Conservation (phyloP, 2,113 vertebrate genomes). For the Laticauda colubrina region DNA sequence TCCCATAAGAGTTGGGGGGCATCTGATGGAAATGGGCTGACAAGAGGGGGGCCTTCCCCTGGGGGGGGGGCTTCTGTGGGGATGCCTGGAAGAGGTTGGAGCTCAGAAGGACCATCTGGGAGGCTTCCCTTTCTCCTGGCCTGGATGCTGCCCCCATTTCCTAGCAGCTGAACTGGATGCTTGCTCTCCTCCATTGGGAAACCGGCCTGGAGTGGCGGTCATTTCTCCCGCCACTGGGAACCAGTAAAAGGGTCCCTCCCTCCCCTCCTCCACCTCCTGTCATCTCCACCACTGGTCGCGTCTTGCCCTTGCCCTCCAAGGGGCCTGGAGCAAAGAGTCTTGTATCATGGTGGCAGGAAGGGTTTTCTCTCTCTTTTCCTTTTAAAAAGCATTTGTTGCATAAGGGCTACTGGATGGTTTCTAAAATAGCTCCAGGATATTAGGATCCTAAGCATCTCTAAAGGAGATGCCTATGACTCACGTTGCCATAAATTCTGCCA, state of each 20-base stretch:
- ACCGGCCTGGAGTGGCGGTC: not conserved
- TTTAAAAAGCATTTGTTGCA: conserved; percentile 15
- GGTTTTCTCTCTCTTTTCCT: not conserved
- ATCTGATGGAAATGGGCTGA: not conserved
- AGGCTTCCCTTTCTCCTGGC: not conserved
- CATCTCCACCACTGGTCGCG: not conserved
- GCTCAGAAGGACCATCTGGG: not conserved
- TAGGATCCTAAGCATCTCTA: conserved; percentile 51
- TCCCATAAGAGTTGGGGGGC: not conserved
- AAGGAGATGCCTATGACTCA: conserved; percentile 59
- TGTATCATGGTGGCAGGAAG: conserved; percentile 18
- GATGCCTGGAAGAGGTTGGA: not conserved
- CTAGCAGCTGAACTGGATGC: too few relatives aligned
- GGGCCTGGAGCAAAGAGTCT: conserved; percentile 15
- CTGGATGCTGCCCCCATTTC: not conserved
- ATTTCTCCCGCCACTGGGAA: not conserved
- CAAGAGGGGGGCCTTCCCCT: not conserved
- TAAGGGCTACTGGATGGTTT: conserved; percentile 26
- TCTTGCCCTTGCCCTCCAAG: not conserved
- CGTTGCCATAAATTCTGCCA: conserved; percentile 59
- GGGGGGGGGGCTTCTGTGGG: too few relatives aligned
- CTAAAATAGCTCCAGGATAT: conserved; percentile 46
- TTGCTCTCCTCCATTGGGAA: not conserved
- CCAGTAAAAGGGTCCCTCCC: not conserved
- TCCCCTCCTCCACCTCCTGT: not conserved